A percentile compares a stretch with the other conserved stretches of the same genome.
Conservation (phyloP, 1,140 invertebrate species). For the Mercenaria mercenaria region DNA sequence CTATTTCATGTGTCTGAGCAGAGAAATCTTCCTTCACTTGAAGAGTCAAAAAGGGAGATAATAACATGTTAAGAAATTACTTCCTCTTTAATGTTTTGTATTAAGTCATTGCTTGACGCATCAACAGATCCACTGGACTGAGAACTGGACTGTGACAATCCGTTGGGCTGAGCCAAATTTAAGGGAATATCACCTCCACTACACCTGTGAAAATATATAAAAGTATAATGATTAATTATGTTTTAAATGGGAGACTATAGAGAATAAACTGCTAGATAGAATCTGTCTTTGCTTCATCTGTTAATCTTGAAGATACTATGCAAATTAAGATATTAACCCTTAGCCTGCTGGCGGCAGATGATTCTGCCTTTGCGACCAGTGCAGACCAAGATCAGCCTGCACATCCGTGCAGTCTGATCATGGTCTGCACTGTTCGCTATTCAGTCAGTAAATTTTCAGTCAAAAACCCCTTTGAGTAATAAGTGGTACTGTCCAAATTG, state of each 20-base stretch:
- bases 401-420: too few species aligned
- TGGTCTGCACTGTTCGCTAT: too few species aligned
- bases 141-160: background rate
- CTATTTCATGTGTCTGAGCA: background rate
- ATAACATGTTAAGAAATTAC: slow-evolving; percentile 16
- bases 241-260: background rate
- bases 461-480: too few species aligned
- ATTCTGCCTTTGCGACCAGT: too few species aligned
- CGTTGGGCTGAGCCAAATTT: slow-evolving; percentile 27
- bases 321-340: too few species aligned
- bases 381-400: too few species aligned
- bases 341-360: too few species aligned
- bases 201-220: background rate
- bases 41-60: background rate
- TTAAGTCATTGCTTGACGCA: background rate
- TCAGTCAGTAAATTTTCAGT: too few species aligned
- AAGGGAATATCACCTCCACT: slow-evolving; percentile 48
- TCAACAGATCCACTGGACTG: background rate
- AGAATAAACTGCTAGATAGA: too few species aligned
- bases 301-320: too few species aligned
- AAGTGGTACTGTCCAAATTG: too few species aligned
- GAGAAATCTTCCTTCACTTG: background rate
- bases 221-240: background rate
- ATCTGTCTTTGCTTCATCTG: too few species aligned
- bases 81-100: slow-evolving; percentile 45